Conservation (phyloP, 2,888 invertebrate genomes). For the Drosophila engyochracea region DNA sequence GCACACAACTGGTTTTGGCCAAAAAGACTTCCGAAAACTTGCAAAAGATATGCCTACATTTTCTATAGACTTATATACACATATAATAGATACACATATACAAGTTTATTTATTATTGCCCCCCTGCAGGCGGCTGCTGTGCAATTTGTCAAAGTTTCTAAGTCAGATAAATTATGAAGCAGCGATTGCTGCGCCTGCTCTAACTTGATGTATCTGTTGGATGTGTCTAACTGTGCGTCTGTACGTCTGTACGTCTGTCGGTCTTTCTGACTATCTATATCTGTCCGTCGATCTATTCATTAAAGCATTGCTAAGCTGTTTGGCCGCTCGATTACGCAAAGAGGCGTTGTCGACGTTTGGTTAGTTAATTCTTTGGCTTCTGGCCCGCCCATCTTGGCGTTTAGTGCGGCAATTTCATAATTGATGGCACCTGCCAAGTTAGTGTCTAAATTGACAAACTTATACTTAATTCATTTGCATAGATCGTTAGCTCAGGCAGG, state of each 20-base stretch:
- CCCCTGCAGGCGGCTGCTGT: constrained; percentile 44
- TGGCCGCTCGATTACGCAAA: constrained; percentile 68
- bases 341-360: constrained; percentile 29
- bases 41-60: constrained; percentile 54
- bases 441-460: constrained; percentile 64
- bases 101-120: constrained; percentile 29
- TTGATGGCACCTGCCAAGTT: constrained; percentile 75
- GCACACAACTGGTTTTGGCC: constrained; percentile 53
- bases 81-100: neutral
- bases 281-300: constrained; percentile 44
- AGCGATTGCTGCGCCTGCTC: constrained; percentile 10
- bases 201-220: constrained; percentile 55
- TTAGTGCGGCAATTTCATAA: constrained; percentile 71
- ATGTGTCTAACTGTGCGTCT: constrained; percentile 12
- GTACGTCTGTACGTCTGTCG: neutral
- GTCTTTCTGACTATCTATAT: neutral
- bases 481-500: constrained; percentile 33
- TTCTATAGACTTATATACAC: constrained; percentile 4
- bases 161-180: constrained; percentile 69
- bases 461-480: constrained; percentile 53
- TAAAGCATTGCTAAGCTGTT: constrained; percentile 52
- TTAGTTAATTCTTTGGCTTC: constrained; percentile 28
- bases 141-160: constrained; percentile 74
- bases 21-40: constrained; percentile 62
- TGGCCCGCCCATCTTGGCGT: constrained; percentile 25